A percentile compares a stretch with the other conserved stretches of the same genome.
These are phyloP conservation scores for Desmophyllum pertusum DNA, from an alignment of 92 coral and sea anemone species.

Conservation along the genomic window DNA sequence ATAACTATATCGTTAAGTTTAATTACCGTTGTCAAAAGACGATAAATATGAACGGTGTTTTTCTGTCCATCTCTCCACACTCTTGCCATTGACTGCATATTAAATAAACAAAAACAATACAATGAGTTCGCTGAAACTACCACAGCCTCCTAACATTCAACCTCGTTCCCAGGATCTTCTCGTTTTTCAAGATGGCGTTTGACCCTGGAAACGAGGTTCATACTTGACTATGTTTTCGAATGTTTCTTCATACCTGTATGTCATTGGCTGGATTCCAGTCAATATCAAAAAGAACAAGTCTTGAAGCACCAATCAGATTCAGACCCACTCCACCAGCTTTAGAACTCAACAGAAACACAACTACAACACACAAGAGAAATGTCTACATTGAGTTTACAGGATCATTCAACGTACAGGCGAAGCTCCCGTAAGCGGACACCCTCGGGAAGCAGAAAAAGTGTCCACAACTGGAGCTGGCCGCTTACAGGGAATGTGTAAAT, in stretches of 20 bases:
- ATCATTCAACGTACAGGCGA: no score
- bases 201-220: no score
- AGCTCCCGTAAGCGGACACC: no score
- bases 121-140: background rate
- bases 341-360: conserved; percentile 93
- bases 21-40: conserved; percentile 91
- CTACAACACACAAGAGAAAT: conserved; percentile 45
- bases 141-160: background rate
- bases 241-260: conserved; percentile 85
- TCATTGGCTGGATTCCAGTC: conserved; percentile 99
- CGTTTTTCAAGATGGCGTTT: no score
- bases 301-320: conserved; percentile 96
- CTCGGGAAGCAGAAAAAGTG: no score
- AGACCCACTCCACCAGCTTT: conserved; percentile 99
- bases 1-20: background rate
- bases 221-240: background rate
- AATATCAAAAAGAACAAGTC: conserved; percentile 89
- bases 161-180: no score
- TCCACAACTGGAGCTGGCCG: no score
- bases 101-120: conserved; percentile 6
- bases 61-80: conserved; percentile 99
- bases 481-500: no score
- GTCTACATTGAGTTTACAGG: background rate
- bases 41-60: conserved; percentile 86
- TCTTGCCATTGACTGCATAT: conserved; percentile 99